These are phyloP conservation scores for Aricia agestis DNA, from an alignment of 1,140 invertebrate species.

Conservation along the genomic window DNA sequence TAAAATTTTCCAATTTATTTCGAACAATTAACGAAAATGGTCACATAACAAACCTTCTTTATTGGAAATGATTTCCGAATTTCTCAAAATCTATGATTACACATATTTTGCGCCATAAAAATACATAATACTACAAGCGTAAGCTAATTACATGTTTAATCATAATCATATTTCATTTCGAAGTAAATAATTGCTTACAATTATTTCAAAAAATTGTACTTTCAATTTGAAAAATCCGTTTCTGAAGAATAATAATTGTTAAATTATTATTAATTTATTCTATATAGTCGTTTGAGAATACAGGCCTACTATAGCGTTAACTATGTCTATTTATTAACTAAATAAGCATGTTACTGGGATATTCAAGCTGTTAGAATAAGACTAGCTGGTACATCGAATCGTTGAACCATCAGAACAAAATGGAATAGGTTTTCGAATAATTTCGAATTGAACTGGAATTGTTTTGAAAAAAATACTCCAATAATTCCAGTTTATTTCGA, in stretches of 20 bases:
- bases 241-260: not conserved
- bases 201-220: not conserved
- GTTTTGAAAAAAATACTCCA: not conserved
- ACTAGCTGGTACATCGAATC: slow-evolving; percentile 34
- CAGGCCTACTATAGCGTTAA: not conserved
- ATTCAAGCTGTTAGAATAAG: slow-evolving; percentile 23
- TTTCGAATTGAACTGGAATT: not conserved
- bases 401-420: slow-evolving; percentile 28
- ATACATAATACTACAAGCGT: slow-evolving; percentile 13
- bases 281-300: slow-evolving; percentile 7
- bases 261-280: not conserved
- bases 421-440: slow-evolving; percentile 8
- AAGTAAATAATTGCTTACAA: not conserved
- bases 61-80: too few relatives aligned
- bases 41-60: too few relatives aligned
- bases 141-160: not conserved
- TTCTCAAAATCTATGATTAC: too few relatives aligned
- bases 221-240: not conserved
- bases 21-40: too few relatives aligned
- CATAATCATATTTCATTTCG: not conserved
- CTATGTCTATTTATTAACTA: not conserved
- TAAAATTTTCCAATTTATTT: not conserved
- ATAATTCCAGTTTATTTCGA: not conserved
- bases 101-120: not conserved
- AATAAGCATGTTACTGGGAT: not conserved